phyloP scores from a whole-genome alignment of 2,888 invertebrate genomes.

The Brenthis ino region DNA sequence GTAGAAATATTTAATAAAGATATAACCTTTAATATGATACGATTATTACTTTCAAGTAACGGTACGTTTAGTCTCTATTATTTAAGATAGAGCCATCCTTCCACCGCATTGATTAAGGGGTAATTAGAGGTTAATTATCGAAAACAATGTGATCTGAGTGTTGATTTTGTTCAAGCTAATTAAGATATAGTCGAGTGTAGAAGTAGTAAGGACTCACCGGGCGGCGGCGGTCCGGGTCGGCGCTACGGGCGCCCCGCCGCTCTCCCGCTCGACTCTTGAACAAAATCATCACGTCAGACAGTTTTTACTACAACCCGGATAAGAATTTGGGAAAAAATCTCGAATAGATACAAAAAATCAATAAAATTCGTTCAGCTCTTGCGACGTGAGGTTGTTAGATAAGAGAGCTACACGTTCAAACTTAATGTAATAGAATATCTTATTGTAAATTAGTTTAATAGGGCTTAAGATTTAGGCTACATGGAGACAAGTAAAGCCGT shows the following conservation, averaged over 20 bases:
- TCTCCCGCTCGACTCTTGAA: constrained; percentile 75
- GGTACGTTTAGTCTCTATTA: too few species aligned
- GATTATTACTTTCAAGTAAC: too few species aligned
- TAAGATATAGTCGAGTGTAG: constrained; percentile 43
- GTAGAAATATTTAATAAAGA: too few species aligned
- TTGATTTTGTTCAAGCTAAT: constrained; percentile 71
- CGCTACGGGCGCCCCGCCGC: constrained; percentile 70
- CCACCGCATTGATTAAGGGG: constrained; percentile 5
- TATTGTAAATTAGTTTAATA: too few species aligned
- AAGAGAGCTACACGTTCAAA: too few species aligned
- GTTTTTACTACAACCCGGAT: constrained; percentile 8
- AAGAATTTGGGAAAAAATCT: not conserved
- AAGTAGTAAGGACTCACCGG: constrained; percentile 65
- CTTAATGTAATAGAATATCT: too few species aligned
- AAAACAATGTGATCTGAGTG: constrained; percentile 29
- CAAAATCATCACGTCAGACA: constrained; percentile 67
- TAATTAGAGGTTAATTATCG: constrained; percentile 18
- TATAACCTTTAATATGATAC: too few species aligned
- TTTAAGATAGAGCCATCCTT: too few species aligned
- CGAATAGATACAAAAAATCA: not conserved
- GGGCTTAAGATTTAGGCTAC: too few species aligned
- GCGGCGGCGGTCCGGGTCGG: constrained; percentile 56
- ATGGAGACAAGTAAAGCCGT: too few species aligned
- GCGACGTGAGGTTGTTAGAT: too few species aligned
- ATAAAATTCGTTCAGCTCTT: not conserved